These are phyloP conservation scores for Bradypodion pumilum DNA, from an alignment of 2,797 vertebrate genomes.

Conservation along the genomic window DNA sequence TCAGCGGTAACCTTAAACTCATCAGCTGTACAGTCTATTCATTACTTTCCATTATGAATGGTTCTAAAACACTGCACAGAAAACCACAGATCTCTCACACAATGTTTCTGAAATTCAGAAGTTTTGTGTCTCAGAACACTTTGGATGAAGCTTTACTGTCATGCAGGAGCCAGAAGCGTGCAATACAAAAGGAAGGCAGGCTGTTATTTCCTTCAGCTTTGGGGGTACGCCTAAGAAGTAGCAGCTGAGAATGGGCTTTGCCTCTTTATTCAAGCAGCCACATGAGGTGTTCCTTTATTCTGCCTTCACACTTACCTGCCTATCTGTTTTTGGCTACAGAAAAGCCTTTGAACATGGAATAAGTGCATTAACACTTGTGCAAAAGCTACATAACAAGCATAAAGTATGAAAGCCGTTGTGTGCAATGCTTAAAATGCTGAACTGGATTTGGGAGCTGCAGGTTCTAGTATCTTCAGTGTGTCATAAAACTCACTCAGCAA, in stretches of 20 bases:
- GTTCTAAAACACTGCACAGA: constrained; percentile 47
- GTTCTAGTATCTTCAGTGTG: no score
- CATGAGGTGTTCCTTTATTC: background rate
- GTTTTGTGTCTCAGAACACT: background rate
- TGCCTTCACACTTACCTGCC: background rate
- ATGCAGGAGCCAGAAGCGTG: background rate
- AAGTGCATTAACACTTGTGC: background rate
- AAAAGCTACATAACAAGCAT: background rate
- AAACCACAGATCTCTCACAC: constrained; percentile 49
- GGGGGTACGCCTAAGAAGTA: background rate
- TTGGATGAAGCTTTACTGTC: background rate
- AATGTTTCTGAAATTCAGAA: constrained; percentile 44
- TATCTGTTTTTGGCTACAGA: background rate
- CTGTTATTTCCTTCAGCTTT: background rate
- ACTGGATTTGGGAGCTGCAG: no score
- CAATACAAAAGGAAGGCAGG: background rate
- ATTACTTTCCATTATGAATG: constrained; percentile 47
- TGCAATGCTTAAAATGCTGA: no score
- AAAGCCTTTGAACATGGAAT: background rate
- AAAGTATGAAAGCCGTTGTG: no score
- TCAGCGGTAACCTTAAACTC: constrained; percentile 57
- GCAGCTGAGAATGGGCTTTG: background rate
- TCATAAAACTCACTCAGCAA: no score
- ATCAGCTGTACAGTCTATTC: constrained; percentile 25
- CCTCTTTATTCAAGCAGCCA: background rate